A percentile compares a stretch with the other conserved stretches of the same genome.
Conservation (phyloP, 2,888 invertebrate genomes). For the Tetranychus truncatus region DNA sequence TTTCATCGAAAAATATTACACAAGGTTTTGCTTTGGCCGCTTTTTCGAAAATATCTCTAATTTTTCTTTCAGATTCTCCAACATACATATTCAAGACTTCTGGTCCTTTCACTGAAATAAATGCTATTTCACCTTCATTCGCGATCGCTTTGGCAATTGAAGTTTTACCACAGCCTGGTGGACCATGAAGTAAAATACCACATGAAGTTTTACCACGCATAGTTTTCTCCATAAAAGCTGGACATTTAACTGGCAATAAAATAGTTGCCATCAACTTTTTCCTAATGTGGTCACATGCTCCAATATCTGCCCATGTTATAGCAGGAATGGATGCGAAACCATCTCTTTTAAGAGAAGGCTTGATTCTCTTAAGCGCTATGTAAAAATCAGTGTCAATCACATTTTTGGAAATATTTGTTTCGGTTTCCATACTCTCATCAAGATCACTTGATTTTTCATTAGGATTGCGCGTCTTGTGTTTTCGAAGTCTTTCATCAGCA, state of each 20-base stretch:
- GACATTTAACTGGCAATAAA: slow-evolving; percentile 71
- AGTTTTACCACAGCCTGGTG: slow-evolving; percentile 61
- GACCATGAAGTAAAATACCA: slow-evolving; percentile 83
- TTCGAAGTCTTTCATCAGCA: slow-evolving; percentile 49
- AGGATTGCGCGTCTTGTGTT: background rate
- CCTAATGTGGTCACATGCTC: slow-evolving; percentile 67
- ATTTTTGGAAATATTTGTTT: background rate
- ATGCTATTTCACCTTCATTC: slow-evolving; percentile 94
- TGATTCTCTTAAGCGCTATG: slow-evolving; percentile 56
- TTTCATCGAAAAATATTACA: slow-evolving; percentile 95
- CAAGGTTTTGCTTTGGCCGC: slow-evolving; percentile 89
- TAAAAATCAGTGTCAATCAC: slow-evolving; percentile 28
- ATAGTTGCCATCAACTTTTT: slow-evolving; percentile 78
- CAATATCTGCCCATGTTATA: slow-evolving; percentile 90
- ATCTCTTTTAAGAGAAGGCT: slow-evolving; percentile 84
- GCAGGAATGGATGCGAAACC: slow-evolving; percentile 94
- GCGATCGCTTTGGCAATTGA: slow-evolving; percentile 92
- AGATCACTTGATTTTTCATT: background rate
- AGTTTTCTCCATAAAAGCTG: slow-evolving; percentile 50
- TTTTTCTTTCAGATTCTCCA: slow-evolving; percentile 91
- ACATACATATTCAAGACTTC: slow-evolving; percentile 97
- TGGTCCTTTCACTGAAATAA: slow-evolving; percentile 95
- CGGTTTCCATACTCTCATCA: slow-evolving; percentile 6
- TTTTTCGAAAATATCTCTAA: slow-evolving; percentile 82
- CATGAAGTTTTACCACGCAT: slow-evolving; percentile 63